Conservation (phyloP, 2,797 vertebrate genomes). For the Sorex maritimensis region DNA sequence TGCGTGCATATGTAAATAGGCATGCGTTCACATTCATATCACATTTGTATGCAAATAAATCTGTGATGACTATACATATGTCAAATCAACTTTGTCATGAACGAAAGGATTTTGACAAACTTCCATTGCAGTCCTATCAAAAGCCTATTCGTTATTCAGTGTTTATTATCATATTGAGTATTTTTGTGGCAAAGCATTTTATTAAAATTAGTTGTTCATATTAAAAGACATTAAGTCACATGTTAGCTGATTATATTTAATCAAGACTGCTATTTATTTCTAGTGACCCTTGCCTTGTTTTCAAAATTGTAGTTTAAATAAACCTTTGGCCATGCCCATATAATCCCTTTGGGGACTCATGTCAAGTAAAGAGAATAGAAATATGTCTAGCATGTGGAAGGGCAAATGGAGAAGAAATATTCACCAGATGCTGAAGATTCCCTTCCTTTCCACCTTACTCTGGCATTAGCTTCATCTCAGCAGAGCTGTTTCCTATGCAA, state of each 20-base stretch:
- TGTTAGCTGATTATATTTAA: neutral
- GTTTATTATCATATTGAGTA: neutral
- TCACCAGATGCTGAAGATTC: neutral
- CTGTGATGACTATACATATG: neutral
- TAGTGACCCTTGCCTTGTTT: neutral
- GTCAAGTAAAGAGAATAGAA: neutral
- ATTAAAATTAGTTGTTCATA: neutral
- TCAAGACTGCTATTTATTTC: neutral
- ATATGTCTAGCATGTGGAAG: neutral
- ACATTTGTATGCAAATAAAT: neutral
- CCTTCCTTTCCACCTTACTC: neutral
- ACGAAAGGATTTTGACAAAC: neutral
- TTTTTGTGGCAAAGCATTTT: constrained; percentile 25
- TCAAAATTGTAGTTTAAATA: neutral
- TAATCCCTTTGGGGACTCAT: neutral
- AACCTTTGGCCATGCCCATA: neutral
- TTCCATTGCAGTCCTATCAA: neutral
- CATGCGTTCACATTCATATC: neutral
- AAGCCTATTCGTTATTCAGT: neutral
- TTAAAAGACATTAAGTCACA: neutral
- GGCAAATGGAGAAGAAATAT: neutral
- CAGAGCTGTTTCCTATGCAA: too few relatives aligned
- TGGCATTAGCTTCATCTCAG: neutral
- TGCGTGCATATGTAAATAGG: too few relatives aligned
- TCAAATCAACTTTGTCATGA: neutral